A percentile compares a stretch with the other conserved stretches of the same genome.
phyloP scores from a whole-genome alignment of 2,113 vertebrate species.

The Glaucomys volans region DNA sequence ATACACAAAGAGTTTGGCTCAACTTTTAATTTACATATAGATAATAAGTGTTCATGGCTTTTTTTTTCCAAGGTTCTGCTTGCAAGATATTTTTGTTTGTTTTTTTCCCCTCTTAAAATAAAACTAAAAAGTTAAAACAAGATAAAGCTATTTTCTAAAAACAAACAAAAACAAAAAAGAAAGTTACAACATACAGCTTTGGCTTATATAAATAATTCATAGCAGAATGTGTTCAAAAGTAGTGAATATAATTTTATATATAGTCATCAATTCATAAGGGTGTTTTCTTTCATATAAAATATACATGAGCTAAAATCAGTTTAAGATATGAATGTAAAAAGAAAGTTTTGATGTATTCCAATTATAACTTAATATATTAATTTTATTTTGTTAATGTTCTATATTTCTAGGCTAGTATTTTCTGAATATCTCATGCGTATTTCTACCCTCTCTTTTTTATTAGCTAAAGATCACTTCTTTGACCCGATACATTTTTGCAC shows the following conservation, averaged over 20 bases:
- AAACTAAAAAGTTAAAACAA: constrained; percentile 93
- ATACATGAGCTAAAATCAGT: constrained; percentile 92
- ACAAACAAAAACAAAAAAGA: constrained; percentile 74
- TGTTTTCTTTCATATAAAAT: constrained; percentile 94
- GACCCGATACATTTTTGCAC: constrained; percentile 89
- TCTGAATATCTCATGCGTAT: constrained; percentile 90
- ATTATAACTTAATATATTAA: constrained; percentile 95
- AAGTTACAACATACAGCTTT: constrained; percentile 96
- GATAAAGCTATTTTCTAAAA: constrained; percentile 94
- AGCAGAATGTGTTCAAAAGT: constrained; percentile 96
- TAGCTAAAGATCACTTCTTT: constrained; percentile 88
- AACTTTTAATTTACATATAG: constrained; percentile 98
- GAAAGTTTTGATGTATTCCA: constrained; percentile 90
- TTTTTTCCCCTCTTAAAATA: constrained; percentile 92
- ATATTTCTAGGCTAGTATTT: constrained; percentile 89
- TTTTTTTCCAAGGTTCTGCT: constrained; percentile 95
- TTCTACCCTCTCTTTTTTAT: constrained; percentile 84
- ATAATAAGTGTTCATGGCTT: constrained; percentile 99
- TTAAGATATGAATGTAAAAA: constrained; percentile 91
- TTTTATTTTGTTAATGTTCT: constrained; percentile 90
- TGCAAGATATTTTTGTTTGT: constrained; percentile 90
- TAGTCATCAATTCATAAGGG: constrained; percentile 96
- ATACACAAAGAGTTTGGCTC: constrained; percentile 99
- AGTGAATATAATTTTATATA: constrained; percentile 93
- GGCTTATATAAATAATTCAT: constrained; percentile 99